phyloP scores from a whole-genome alignment of 1,140 invertebrate species.

The Drosophila nigromelanica region DNA sequence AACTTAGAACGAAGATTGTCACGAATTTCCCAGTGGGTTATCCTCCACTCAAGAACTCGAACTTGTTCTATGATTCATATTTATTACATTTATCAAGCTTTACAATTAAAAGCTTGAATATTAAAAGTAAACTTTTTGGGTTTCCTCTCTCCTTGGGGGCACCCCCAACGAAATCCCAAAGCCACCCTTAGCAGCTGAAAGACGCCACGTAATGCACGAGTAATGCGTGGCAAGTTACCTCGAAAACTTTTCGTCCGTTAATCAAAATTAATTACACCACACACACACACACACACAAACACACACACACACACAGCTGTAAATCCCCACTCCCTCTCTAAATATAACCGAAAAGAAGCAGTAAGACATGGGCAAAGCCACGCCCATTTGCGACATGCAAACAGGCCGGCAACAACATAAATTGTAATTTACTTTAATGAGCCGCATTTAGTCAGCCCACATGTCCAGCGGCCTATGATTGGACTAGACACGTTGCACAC shows the following conservation, averaged over 20 bases:
- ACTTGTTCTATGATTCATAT: background rate
- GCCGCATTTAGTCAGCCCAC: conserved; percentile 66
- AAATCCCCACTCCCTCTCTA: background rate
- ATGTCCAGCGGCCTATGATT: conserved; percentile 48
- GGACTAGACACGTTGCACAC: conserved; percentile 15
- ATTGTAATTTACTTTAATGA: conserved; percentile 82
- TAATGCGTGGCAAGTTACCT: conserved; percentile 66
- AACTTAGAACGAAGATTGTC: too few species aligned
- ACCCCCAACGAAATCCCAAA: background rate
- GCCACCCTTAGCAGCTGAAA: conserved; percentile 34
- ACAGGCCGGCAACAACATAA: conserved; percentile 51
- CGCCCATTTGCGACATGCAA: conserved; percentile 77
- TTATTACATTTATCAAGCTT: conserved; percentile 28
- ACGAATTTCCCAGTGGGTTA: too few species aligned
- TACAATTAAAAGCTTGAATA: conserved; percentile 3
- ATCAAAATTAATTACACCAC: conserved; percentile 78
- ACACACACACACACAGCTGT: conserved; percentile 25
- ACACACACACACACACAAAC: conserved; percentile 29
- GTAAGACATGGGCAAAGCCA: conserved; percentile 38
- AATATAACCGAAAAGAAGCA: conserved; percentile 1
- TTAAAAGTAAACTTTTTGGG: conserved; percentile 23
- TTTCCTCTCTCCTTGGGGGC: background rate
- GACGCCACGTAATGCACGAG: conserved; percentile 42
- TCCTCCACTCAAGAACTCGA: too few species aligned
- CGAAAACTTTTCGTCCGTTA: conserved; percentile 72